Evolutionary conservation across 2,113 vertebrate genomes (phyloP).

Genomic region (Stictonetta naevosa): DNA sequence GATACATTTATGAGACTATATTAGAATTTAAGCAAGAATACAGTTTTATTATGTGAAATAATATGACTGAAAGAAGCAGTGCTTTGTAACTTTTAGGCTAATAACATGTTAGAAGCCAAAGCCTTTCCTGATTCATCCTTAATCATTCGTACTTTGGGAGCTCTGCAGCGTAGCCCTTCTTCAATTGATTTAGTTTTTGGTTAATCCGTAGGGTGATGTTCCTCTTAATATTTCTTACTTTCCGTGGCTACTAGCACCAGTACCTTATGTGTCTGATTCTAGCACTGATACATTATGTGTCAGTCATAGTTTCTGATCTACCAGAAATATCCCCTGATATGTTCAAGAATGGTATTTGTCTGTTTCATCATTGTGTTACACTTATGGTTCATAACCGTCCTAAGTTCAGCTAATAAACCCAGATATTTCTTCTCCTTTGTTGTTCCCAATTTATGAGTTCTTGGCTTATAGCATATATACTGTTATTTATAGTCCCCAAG

Average conservation of each 20-base stretch:
- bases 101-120: not conserved
- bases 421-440: not conserved
- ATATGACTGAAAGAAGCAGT: not conserved
- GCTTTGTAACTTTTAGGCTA: not conserved
- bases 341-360: not conserved
- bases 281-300: not conserved
- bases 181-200: not conserved
- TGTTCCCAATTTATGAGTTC: not conserved
- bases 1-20: not conserved
- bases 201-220: not conserved
- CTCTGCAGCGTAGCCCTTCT: not conserved
- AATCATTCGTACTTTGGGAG: not conserved
- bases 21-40: not conserved
- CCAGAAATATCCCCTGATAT: not conserved
- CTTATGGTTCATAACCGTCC: not conserved
- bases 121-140: not conserved
- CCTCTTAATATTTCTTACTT: not conserved
- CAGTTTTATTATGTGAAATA: not conserved
- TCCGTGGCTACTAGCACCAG: not conserved
- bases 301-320: not conserved
- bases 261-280: not conserved
- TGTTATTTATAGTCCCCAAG: slow-evolving; percentile 15
- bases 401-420: not conserved
- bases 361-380: not conserved
- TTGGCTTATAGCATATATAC: not conserved